Evolutionary conservation across 2,797 vertebrate genomes (phyloP), one percentile per base, ranked within the genome.

Genomic region (Intellagama lesueurii): DNA sequence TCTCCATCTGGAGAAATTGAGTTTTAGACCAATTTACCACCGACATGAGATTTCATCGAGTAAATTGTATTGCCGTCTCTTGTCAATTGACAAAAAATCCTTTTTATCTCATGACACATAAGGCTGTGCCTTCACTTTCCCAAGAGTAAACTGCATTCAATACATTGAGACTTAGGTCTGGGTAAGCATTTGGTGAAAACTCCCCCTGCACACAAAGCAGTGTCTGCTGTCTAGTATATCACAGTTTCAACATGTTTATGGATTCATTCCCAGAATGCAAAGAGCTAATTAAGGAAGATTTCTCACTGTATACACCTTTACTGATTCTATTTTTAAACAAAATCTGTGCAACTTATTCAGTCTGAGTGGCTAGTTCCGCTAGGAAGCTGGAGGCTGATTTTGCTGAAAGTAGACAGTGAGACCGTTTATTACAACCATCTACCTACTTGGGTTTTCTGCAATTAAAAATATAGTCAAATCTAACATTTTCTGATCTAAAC

Each of bases 331-430:
- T 40, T 32, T 22, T 32, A n/a, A 35, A 32, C 32, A 75, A 11
- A 6, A 40, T 75, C 1, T 40, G 17, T 8, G 6, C 26, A 85
- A 22, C 22, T 30, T 22, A 28, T 83, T 64, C 0, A 12, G 30
- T 88, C 70, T 0, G 28, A 9, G 83, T 70, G 70, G 56, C 26
- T 35, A 44, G 52, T 44, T 91, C 84, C 86, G 2, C 35, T 87
- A 88, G 80, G 82, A 91, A 92, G 88, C 49, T 26, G 8, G 11
- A 19, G 91, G 72, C 49, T 72, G 8, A 35, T 88, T 30, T 0
- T 24, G 91, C 64, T 19, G 1, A 70, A 28, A 6, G 0, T 16
- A 0, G 19, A 82, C 17, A 70, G 69, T 66, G 72, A 69, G 3
- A 90, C 56, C 11, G 60, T 0, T 0, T 82, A 1, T 44, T 85